Evolutionary conservation across 1,140 invertebrate genomes (phyloP), one percentile per base, ranked within the genome.

Genomic region (Drosophila guanche): DNA sequence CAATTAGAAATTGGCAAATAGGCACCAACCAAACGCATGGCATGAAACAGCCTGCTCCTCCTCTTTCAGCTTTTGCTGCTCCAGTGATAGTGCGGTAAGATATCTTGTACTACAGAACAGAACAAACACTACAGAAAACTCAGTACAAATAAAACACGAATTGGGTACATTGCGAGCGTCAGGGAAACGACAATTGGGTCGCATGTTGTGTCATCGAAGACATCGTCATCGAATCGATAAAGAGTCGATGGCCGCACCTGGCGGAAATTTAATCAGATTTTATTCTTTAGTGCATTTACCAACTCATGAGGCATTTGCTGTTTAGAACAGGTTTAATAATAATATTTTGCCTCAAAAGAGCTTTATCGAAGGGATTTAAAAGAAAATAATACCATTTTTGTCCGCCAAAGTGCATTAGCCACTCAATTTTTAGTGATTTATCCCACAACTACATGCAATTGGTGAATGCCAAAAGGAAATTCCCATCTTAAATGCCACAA

Each of bases 1-100:
- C 73, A 80, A 80, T 81, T 81, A 77, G 61, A 67, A 80, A 80
- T 81, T 81, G 78, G 78, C 78, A 80, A 80, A 80, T 61, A 66
- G 56, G 65, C 22, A 25, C 60, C 59, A 71, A 47, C 25, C 25
- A 27, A 12, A 12, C 12, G 33, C 33, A 37, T 37, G 10, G 8
- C 10, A 33, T 33, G 29, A 22, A 54, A 46, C 51, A 27, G 53
- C 48, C 40, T 37, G 40, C 29, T 55, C 23, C 23, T 33, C 29
- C 8, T 10, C 7, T 8, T 33, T 33, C 29, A 10, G 3, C 33
- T 12, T 10, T 1, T 10, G 8, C 33, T 37, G 10, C 33, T 37
- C 10, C 33, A 12, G 10, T 68, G 62, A 69, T 69, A 56, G n/a
- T 14, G n/a, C 27, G 27, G 48, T 10, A 22, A 41, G 16, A 68